Base-by-base conservation (phyloP, 2,888 invertebrate genomes). In the Tenthredo livida region DNA sequence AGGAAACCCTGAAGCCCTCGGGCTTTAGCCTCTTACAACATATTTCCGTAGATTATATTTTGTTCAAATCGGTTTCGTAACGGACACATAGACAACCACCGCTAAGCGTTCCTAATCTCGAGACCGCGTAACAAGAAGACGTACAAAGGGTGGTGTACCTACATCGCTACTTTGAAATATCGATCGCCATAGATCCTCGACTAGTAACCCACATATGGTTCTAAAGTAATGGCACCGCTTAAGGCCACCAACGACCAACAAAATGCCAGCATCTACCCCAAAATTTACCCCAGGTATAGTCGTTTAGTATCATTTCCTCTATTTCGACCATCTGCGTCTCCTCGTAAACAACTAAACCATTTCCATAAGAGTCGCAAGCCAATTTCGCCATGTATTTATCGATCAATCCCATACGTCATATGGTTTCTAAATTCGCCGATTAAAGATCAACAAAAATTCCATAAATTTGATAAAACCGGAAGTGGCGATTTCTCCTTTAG, bases 71-170 rank as follows among this genome's bases (percentile, higher is more conserved):
- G 33, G 70, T 70, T 70, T 70, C 70, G 37, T 70, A 70, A 70
- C 21, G 2, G 21, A 21, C 21, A 10, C 4, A 61, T 21, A 12
- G 25, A 61, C 25, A 61, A 61, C 73, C 29, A 2, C 47, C 47
- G 21, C 61, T 47, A 65, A 58, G 77, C 86, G 88, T 89, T 88
- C 88, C 88, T 87, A 88, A 89, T 89, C 88, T 67, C 77, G 77
- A 84, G 77, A 61, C 29, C 86, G 85, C 86, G 88, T 89, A 88
- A 88, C 88, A 86, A 58, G 89, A 89, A 90, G 88, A 90, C 90
- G 84, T 89, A 89, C 86, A 88, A 89, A 87, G 54, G 85, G 58
- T 75, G 82, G 84, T 29, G 77, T 50, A 50, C 37, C n/a, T 50
- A 25, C 37, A 77, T 75, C 85, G 78, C 85, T 84, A 86, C 88